Evolutionary conservation across 2,888 invertebrate genomes (phyloP).

Genomic region (Cataglyphis rosenhaueri): DNA sequence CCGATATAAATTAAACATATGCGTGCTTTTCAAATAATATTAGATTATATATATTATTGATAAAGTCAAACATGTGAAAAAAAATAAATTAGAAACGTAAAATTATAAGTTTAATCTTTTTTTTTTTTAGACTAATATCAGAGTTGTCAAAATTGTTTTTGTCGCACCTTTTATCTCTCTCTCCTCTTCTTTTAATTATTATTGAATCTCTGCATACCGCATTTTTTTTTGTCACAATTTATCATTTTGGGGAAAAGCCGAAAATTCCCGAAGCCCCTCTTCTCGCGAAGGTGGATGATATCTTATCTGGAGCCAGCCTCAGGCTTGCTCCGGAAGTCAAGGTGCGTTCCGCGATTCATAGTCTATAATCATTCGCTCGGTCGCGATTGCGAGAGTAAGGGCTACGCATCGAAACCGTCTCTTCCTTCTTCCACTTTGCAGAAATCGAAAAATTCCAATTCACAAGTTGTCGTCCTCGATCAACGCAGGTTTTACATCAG

Average conservation of each 20-base stretch:
- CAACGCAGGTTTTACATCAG: not conserved
- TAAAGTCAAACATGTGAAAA: not conserved
- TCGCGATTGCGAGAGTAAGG: constrained; percentile 22
- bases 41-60: not conserved
- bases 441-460: not conserved
- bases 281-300: constrained; percentile 45
- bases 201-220: too few relatives aligned
- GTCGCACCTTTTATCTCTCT: not conserved
- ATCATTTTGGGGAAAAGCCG: constrained; percentile 19
- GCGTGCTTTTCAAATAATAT: not conserved
- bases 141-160: not conserved
- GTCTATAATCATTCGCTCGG: constrained; percentile 68
- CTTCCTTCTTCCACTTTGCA: constrained; percentile 1
- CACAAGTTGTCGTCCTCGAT: not conserved
- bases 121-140: not conserved
- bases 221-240: not conserved
- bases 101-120: not conserved
- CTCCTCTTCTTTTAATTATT: not conserved
- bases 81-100: not conserved
- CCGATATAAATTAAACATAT: not conserved
- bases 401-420: not conserved
- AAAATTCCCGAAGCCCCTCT: not conserved
- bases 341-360: constrained; percentile 48
- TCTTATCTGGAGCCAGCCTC: constrained; percentile 71
- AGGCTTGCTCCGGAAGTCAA: constrained; percentile 59